These are phyloP conservation scores for Calliopsis andreniformis DNA, from an alignment of 1,140 invertebrate species.

Conservation along the genomic window DNA sequence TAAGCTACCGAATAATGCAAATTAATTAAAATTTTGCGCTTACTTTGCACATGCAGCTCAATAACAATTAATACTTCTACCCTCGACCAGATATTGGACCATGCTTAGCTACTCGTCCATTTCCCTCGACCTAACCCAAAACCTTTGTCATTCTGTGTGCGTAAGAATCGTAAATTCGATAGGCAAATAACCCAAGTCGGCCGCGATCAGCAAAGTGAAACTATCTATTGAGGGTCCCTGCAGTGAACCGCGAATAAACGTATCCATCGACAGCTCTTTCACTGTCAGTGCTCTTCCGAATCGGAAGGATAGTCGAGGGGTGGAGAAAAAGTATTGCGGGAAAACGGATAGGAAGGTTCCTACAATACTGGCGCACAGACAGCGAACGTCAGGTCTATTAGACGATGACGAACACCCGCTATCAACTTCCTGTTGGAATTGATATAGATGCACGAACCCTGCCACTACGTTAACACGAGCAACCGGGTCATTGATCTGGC, in stretches of 20 bases:
- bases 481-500: slow-evolving; percentile 58
- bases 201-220: not conserved
- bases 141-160: too few relatives aligned
- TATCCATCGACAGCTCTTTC: slow-evolving; percentile 35
- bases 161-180: too few relatives aligned
- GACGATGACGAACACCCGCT: slow-evolving; percentile 59
- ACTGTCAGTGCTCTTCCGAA: slow-evolving; percentile 44
- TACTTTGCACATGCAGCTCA: too few relatives aligned
- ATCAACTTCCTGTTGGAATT: slow-evolving; percentile 68
- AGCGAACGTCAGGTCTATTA: slow-evolving; percentile 34
- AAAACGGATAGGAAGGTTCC: not conserved
- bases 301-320: not conserved
- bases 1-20: too few relatives aligned
- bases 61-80: too few relatives aligned
- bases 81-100: too few relatives aligned
- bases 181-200: too few relatives aligned
- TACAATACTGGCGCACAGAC: not conserved
- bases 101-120: too few relatives aligned
- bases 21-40: too few relatives aligned
- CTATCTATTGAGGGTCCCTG: slow-evolving; percentile 20
- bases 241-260: slow-evolving; percentile 16
- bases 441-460: slow-evolving; percentile 54
- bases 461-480: slow-evolving; percentile 52
- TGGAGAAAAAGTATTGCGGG: not conserved
- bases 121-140: too few relatives aligned